Base-by-base conservation (phyloP, 2,797 vertebrate species). In the Babyrousa celebensis region DNA sequence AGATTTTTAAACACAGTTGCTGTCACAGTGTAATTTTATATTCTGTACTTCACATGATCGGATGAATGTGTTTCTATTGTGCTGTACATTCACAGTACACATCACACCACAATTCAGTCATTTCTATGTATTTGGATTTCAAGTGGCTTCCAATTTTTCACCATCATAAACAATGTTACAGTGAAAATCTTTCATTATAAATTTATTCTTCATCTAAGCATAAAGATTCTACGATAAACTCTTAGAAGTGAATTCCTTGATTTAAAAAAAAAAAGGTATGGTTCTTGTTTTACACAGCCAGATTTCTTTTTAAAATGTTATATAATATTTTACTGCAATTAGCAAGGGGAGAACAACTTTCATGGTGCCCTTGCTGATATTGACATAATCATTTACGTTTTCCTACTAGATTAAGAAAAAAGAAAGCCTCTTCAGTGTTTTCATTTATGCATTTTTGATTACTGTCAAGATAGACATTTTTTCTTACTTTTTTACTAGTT, bases 301-400 rank as follows among this genome's bases (percentile, higher is more conserved):
- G 27, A 72, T 56, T 93, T 79, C 65, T 91, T 93, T 78, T 72
- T 84, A 54, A 95, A 87, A 91, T n/a, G 29, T 68, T 70, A 27
- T 12, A 48, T 89, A 36, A 78, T 63, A 62, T 86, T 83, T 54
- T 43, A 32, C 1, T 32, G 10, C 2, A 82, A 68, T 43, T 83
- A 36, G n/a, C 21, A 85, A 67, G 5, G 5, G 67, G 62, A 63
- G 25, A 48, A 7, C 62, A 56, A 23, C 12, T n/a, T 79, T 85
- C 29, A 16, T 27, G 40, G 62, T 79, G 16, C 12, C 16, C 5
- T 56, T 65, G 27, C 16, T 20, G 8, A 78, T 60, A 58, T 85
- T 85, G 75, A 58, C 78, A 94, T 58, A 29, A 58, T 56, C 75
- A 77, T 87, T 89, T 78, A 40, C 54, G 79, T 94, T 86, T n/a